A percentile compares a stretch with the other conserved stretches of the same genome.
phyloP scores from a whole-genome alignment of 2,113 vertebrate species.

The Saccopteryx bilineata region DNA sequence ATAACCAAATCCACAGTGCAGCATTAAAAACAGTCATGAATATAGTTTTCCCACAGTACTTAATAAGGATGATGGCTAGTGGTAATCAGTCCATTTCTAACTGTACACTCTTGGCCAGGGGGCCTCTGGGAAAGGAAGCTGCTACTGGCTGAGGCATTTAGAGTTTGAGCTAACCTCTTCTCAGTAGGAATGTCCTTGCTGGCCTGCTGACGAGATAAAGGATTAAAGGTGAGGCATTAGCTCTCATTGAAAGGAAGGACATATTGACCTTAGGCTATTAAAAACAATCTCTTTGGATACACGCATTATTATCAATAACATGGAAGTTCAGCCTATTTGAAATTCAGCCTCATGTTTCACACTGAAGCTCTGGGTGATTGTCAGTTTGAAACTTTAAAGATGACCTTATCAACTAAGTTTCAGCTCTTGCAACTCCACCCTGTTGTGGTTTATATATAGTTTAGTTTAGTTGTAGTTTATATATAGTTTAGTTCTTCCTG shows the following conservation, averaged over 20 bases:
- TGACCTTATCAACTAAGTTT: slow-evolving; percentile 29
- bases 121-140: not conserved
- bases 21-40: slow-evolving; percentile 59
- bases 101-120: not conserved
- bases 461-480: not conserved
- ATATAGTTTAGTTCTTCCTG: not conserved
- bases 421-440: not conserved
- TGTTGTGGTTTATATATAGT: not conserved
- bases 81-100: slow-evolving; percentile 57
- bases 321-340: slow-evolving; percentile 59
- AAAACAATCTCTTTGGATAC: slow-evolving; percentile 70
- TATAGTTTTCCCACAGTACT: slow-evolving; percentile 34
- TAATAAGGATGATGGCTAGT: slow-evolving; percentile 56
- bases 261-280: slow-evolving; percentile 69
- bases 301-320: slow-evolving; percentile 71
- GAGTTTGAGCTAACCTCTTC: slow-evolving; percentile 51
- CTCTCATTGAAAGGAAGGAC: slow-evolving; percentile 67
- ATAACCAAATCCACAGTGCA: not conserved
- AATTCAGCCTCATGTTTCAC: slow-evolving; percentile 69
- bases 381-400: slow-evolving; percentile 61
- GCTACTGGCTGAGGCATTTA: slow-evolving; percentile 6
- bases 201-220: not conserved
- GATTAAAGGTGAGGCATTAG: slow-evolving; percentile 65
- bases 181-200: slow-evolving; percentile 62
- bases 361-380: slow-evolving; percentile 53